Conservation (phyloP, 2,113 vertebrate genomes). For the Tapirus terrestris region DNA sequence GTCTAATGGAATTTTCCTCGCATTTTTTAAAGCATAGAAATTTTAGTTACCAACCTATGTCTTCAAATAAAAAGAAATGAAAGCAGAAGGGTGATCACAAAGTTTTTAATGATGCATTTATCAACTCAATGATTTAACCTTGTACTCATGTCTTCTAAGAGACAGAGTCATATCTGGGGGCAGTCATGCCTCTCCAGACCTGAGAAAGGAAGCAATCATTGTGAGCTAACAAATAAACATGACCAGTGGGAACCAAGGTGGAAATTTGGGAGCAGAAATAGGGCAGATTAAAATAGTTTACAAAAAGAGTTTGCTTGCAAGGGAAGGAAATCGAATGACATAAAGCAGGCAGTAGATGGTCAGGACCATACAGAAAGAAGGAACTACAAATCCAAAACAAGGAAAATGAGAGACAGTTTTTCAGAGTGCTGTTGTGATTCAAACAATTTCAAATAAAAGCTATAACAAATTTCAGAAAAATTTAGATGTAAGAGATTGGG, state of each 20-base stretch:
- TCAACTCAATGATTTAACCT: neutral
- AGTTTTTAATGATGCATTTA: neutral
- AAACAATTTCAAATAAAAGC: neutral
- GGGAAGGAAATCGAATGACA: neutral
- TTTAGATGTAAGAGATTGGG: neutral
- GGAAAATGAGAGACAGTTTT: neutral
- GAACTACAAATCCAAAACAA: neutral
- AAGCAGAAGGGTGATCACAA: neutral
- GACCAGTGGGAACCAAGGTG: neutral
- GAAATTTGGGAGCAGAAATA: neutral
- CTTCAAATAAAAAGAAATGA: conserved; percentile 2
- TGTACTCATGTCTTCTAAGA: neutral
- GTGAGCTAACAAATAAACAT: neutral
- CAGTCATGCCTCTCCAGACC: neutral
- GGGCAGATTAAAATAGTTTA: conserved; percentile 16
- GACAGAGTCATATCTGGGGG: neutral
- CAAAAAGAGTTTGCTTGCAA: neutral
- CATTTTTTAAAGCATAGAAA: neutral
- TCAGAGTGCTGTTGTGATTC: neutral
- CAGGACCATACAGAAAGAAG: neutral
- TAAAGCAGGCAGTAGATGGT: neutral
- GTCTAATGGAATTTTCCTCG: neutral
- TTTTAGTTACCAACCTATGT: neutral
- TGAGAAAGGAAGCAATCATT: conserved; percentile 24
- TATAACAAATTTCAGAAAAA: neutral